Percentiles rank a stretch among this genome's conserved stretches.
Evolutionary conservation across 2,888 invertebrate genomes (phyloP).

Genomic region (Pachycephus smyrnensis): DNA sequence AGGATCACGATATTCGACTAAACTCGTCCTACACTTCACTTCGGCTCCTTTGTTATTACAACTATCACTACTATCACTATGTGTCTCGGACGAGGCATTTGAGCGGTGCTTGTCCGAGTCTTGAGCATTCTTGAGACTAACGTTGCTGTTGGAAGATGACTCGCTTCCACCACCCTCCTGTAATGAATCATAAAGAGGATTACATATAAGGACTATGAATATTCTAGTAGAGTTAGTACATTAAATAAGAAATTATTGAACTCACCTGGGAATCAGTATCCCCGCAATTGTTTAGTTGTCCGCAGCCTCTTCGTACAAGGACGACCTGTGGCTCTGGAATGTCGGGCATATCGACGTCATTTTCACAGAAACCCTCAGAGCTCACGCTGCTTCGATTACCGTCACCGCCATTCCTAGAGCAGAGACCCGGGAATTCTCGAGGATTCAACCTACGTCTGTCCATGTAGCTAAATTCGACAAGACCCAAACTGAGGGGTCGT

Average conservation of each 20-base stretch:
- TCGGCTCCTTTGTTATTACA: slow-evolving; percentile 60
- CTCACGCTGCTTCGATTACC: slow-evolving; percentile 93
- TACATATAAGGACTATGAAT: background rate
- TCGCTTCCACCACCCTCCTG: slow-evolving; percentile 78
- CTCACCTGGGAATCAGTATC: slow-evolving; percentile 64
- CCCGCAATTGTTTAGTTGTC: slow-evolving; percentile 65
- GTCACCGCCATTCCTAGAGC: slow-evolving; percentile 68
- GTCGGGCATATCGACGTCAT: slow-evolving; percentile 82
- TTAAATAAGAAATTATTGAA: background rate
- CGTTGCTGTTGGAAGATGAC: slow-evolving; percentile 68
- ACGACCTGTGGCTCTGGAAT: slow-evolving; percentile 64
- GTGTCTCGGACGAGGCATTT: slow-evolving; percentile 62
- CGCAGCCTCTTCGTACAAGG: slow-evolving; percentile 70
- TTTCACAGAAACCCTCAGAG: slow-evolving; percentile 97
- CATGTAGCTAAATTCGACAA: slow-evolving; percentile 66
- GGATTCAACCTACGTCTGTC: slow-evolving; percentile 60
- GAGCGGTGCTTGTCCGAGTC: slow-evolving; percentile 61
- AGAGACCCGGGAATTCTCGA: slow-evolving; percentile 59
- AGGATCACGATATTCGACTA: slow-evolving; percentile 41
- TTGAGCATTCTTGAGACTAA: slow-evolving; percentile 63
- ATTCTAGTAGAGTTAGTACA: too few relatives aligned
- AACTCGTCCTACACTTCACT: slow-evolving; percentile 46
- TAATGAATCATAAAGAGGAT: slow-evolving; percentile 50
- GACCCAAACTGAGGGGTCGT: slow-evolving; percentile 63
- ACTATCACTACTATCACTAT: slow-evolving; percentile 67